Evolutionary conservation across 2,797 vertebrate species (phyloP).

Genomic region (Cryptoprocta ferox): DNA sequence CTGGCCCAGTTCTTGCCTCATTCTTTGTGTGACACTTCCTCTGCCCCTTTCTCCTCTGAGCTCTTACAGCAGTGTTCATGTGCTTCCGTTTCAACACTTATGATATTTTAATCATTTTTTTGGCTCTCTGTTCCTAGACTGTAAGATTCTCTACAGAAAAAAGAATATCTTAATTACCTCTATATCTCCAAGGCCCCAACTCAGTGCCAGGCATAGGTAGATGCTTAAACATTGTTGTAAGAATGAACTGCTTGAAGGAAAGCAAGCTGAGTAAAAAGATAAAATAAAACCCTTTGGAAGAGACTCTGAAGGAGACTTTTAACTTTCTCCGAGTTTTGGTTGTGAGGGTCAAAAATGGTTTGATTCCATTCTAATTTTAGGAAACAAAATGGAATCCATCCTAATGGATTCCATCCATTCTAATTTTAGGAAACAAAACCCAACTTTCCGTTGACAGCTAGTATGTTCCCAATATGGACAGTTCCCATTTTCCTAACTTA

Average conservation of each 20-base stretch:
- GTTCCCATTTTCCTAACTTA: not conserved
- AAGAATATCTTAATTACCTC: not conserved
- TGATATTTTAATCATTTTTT: not conserved
- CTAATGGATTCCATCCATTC: no score
- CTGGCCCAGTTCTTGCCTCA: not conserved
- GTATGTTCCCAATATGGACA: not conserved
- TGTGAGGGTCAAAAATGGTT: not conserved
- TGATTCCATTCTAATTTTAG: not conserved
- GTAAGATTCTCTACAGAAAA: not conserved
- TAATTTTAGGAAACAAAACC: not conserved
- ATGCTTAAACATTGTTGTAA: not conserved
- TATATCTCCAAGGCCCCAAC: not conserved
- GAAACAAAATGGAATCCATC: no score
- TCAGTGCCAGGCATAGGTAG: not conserved
- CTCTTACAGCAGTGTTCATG: not conserved
- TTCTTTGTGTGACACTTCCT: not conserved
- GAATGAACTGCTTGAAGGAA: not conserved
- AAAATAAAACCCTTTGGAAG: not conserved
- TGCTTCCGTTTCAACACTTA: not conserved
- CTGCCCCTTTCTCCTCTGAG: not conserved
- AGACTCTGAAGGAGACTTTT: not conserved
- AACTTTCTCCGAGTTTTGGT: not conserved
- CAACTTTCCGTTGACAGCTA: not conserved
- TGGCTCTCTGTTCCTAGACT: not conserved
- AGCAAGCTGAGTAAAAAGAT: not conserved